Conservation (phyloP, 92 coral and sea anemone species). For the Hydrozoanthus gracilis region DNA sequence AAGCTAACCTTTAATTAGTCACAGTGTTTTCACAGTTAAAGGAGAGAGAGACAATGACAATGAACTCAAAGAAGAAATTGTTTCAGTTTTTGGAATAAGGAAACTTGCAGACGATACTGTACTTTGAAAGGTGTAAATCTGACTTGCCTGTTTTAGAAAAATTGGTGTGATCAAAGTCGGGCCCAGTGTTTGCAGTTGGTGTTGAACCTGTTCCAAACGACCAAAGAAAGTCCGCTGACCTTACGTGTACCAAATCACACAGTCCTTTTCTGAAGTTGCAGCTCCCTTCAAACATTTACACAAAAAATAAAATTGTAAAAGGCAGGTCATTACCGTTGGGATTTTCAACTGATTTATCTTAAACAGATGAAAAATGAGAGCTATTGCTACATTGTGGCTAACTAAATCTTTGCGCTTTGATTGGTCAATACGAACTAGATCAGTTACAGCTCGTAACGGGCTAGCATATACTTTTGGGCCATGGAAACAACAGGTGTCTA, state of each 20-base stretch:
- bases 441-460: too few species aligned
- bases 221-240: conserved; percentile 58
- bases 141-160: conserved; percentile 54
- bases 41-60: too few species aligned
- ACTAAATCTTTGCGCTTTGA: too few species aligned
- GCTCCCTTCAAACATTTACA: conserved; percentile 42
- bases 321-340: neutral
- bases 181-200: conserved; percentile 61
- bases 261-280: conserved; percentile 62
- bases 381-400: too few species aligned
- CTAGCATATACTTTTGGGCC: neutral
- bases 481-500: neutral
- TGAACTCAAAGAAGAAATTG: neutral
- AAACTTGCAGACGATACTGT: neutral
- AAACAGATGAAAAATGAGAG: too few species aligned
- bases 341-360: neutral
- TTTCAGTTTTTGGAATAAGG: neutral
- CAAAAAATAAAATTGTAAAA: neutral
- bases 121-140: neutral
- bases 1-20: too few species aligned
- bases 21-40: too few species aligned
- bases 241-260: conserved; percentile 57
- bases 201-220: conserved; percentile 37
- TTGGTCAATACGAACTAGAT: too few species aligned
- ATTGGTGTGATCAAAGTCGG: conserved; percentile 61